Evolutionary conservation across 2,113 vertebrate genomes (phyloP), one percentile per base, ranked within the genome.

Genomic region (Gnathonemus echidnorhynchus): DNA sequence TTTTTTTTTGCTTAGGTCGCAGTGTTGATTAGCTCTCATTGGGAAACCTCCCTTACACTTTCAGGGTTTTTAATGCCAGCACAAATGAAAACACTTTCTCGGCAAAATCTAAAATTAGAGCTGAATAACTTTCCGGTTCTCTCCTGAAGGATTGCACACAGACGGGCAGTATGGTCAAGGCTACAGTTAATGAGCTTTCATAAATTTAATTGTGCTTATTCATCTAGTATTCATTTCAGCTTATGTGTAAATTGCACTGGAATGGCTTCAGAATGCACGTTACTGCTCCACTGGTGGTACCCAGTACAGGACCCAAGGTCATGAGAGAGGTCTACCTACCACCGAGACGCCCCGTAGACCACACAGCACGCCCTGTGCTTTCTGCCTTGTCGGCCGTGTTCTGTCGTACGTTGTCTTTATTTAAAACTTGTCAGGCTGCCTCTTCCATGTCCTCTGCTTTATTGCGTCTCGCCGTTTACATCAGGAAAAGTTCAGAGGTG

Each of bases 111-210:
- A 80, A 17, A 35, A 42, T 80, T 86, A n/a, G 24, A 24, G 5
- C 24, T n/a, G 24, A 50, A 48, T 27, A 11, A 13, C 24, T 87
- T 42, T 42, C 11, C 91, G 9, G 53, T 42, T 88, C 70, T 42
- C 9, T 88, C 90, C 5, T 93, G 96, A 94, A 96, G 95, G 94
- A 96, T 95, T 27, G 31, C 62, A 31, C 92, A 93, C 94, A 93
- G 89, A 42, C 94, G 94, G 94, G 88, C 94, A 96, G 93, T 90
- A 96, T 96, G 95, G 96, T 96, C 89, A 96, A 96, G 96, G 95
- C 96, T 21, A 95, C 95, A 74, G 93, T 96, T 93, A 96, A 96
- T 86, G 96, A 95, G 95, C 96, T 70, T 70, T 94, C 95, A 95
- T 66, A 85, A 48, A n/a, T 7, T 48, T 49, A 49, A 42, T 19